Conservation (phyloP, 2,797 vertebrate species). For the Prionace glauca region DNA sequence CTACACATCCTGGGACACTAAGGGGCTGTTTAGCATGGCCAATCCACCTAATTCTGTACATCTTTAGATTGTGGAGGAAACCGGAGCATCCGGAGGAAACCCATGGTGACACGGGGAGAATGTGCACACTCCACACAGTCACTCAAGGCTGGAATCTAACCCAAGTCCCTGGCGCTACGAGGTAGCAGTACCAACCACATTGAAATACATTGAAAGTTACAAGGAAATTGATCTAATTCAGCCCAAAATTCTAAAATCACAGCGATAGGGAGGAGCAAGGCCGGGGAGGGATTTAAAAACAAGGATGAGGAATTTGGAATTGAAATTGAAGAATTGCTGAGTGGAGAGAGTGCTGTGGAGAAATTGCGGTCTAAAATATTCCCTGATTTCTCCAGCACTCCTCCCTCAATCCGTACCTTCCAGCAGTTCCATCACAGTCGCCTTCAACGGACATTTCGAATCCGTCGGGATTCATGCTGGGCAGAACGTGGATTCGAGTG, state of each 20-base stretch:
- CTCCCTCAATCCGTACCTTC: not conserved
- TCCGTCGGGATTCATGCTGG: conserved; percentile 39
- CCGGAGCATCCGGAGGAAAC: too few relatives aligned
- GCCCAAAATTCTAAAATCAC: not conserved
- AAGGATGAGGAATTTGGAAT: not conserved
- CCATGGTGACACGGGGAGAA: too few relatives aligned
- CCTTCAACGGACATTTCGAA: not conserved
- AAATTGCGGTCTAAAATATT: not conserved
- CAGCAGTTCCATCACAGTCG: conserved; percentile 7
- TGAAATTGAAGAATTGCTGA: not conserved
- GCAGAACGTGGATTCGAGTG: conserved; percentile 38
- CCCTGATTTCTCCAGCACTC: not conserved
- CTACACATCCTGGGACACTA: too few relatives aligned
- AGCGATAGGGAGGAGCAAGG: not conserved
- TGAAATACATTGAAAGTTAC: too few relatives aligned
- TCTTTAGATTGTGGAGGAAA: too few relatives aligned
- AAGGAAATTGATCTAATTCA: too few relatives aligned
- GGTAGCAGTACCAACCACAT: too few relatives aligned
- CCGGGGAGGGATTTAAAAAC: not conserved
- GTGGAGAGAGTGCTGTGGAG: not conserved
- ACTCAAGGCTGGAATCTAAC: too few relatives aligned
- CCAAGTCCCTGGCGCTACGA: too few relatives aligned
- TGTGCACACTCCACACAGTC: too few relatives aligned
- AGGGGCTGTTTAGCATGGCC: too few relatives aligned
- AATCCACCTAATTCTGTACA: too few relatives aligned